Evolutionary conservation across 2,888 invertebrate species (phyloP).

Genomic region (Drosophila anomelani): DNA sequence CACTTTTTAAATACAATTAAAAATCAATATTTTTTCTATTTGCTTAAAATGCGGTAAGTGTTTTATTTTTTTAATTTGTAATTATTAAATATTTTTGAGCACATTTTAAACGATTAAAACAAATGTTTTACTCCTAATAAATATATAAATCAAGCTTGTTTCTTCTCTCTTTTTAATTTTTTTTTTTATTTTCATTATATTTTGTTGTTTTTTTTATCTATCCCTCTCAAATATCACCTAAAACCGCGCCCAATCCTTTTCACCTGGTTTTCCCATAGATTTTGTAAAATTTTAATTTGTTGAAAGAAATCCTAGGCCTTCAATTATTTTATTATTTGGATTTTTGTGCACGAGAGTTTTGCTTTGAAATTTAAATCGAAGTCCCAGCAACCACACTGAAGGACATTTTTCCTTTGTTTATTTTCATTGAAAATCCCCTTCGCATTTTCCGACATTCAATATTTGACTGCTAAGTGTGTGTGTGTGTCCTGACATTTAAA

Average conservation of each 20-base stretch:
- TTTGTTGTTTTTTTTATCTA: not conserved
- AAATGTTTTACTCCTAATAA: no score
- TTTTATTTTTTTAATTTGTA: no score
- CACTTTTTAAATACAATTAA: no score
- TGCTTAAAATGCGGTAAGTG: no score
- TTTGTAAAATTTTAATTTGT: not conserved
- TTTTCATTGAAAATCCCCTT: not conserved
- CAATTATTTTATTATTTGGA: slow-evolving; percentile 3
- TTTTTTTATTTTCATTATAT: not conserved
- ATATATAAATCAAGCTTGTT: no score
- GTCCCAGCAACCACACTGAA: not conserved
- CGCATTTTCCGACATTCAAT: slow-evolving; percentile 15
- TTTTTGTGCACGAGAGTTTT: not conserved
- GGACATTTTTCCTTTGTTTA: not conserved
- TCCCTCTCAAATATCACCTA: not conserved
- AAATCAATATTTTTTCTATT: no score
- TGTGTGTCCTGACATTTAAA: slow-evolving; percentile 31
- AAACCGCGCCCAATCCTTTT: not conserved
- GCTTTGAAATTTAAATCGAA: slow-evolving; percentile 13
- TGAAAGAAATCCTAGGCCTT: not conserved
- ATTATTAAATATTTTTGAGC: no score
- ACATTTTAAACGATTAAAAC: no score
- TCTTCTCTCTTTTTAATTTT: no score
- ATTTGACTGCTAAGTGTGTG: slow-evolving; percentile 5
- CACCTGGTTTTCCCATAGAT: not conserved